A percentile compares a stretch with the other conserved stretches of the same genome.
These are phyloP conservation scores for Amphiprion ocellaris DNA, from an alignment of 2,113 vertebrate species.

Conservation along the genomic window DNA sequence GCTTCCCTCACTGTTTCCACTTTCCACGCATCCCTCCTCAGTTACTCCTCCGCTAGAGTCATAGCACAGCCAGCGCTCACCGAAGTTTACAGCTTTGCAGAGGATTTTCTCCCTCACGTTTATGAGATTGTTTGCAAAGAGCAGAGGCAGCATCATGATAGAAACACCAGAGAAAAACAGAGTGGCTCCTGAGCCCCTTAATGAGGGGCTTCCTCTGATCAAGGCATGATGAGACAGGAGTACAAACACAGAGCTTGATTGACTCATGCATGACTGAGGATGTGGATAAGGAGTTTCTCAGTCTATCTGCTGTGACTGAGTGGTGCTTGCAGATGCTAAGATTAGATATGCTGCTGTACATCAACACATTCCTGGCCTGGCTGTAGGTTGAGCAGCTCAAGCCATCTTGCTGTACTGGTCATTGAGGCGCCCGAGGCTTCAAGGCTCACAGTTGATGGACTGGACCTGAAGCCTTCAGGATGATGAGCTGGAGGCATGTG, in stretches of 20 bases:
- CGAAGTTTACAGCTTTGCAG: conserved; percentile 9
- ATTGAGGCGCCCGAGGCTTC: conserved; percentile 16
- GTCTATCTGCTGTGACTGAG: conserved; percentile 34
- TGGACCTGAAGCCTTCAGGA: conserved; percentile 44
- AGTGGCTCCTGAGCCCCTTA: conserved; percentile 31
- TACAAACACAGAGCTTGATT: conserved; percentile 19
- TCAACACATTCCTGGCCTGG: conserved; percentile 50
- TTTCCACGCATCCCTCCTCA: conserved; percentile 3
- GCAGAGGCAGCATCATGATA: conserved; percentile 1
- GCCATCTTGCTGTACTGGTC: conserved; percentile 22
- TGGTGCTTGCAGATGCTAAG: conserved; percentile 55
- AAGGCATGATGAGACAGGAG: conserved; percentile 20
- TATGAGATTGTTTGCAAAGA: neutral
- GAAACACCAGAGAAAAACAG: conserved; percentile 9
- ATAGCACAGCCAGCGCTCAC: conserved; percentile 7
- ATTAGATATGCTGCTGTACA: conserved; percentile 56
- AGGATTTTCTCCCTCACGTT: conserved; percentile 18
- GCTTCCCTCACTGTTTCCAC: conserved; percentile 5
- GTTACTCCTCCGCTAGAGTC: conserved; percentile 18
- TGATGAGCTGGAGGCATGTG: conserved; percentile 37
- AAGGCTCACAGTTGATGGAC: conserved; percentile 33
- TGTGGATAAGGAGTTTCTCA: conserved; percentile 13
- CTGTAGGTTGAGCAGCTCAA: conserved; percentile 19
- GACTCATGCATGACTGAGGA: conserved; percentile 24
- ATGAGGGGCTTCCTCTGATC: conserved; percentile 58